Evolutionary conservation across 1,140 invertebrate genomes (phyloP).

Genomic region (Diabrotica virgifera): DNA sequence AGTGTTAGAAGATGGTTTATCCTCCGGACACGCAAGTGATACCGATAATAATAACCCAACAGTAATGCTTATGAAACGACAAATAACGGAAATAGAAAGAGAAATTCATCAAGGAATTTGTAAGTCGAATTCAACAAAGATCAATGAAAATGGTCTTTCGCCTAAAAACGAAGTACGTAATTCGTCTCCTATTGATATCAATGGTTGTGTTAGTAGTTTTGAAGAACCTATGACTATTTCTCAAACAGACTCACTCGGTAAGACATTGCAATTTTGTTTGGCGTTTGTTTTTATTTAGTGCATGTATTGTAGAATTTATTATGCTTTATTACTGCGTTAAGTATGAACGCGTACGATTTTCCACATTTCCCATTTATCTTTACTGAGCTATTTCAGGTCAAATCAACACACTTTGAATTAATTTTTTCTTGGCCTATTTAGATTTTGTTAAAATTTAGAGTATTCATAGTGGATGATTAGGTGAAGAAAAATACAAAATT

Average conservation of each 20-base stretch:
- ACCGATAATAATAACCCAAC: constrained; percentile 82
- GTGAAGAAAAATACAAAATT: too few relatives aligned
- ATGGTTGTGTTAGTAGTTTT: constrained; percentile 51
- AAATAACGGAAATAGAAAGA: constrained; percentile 70
- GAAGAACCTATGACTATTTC: constrained; percentile 41
- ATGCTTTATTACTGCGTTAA: too few relatives aligned
- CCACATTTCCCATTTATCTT: too few relatives aligned
- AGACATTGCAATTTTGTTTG: background rate
- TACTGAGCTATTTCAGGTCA: too few relatives aligned
- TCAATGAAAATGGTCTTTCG: constrained; percentile 43
- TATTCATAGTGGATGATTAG: too few relatives aligned
- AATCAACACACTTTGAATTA: too few relatives aligned
- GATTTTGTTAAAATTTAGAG: too few relatives aligned
- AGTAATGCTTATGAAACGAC: constrained; percentile 68
- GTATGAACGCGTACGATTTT: too few relatives aligned
- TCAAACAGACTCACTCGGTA: constrained; percentile 43
- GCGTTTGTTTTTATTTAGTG: too few relatives aligned
- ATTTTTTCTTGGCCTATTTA: too few relatives aligned
- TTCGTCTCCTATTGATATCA: constrained; percentile 51
- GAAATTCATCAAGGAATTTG: constrained; percentile 64
- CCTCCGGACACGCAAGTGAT: constrained; percentile 88
- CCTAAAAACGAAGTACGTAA: constrained; percentile 35
- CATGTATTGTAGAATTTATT: too few relatives aligned
- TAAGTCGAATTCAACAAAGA: constrained; percentile 35
- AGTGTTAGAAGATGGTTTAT: constrained; percentile 90